Conservation (phyloP, 1,140 invertebrate genomes). For the Cepaea nemoralis region DNA sequence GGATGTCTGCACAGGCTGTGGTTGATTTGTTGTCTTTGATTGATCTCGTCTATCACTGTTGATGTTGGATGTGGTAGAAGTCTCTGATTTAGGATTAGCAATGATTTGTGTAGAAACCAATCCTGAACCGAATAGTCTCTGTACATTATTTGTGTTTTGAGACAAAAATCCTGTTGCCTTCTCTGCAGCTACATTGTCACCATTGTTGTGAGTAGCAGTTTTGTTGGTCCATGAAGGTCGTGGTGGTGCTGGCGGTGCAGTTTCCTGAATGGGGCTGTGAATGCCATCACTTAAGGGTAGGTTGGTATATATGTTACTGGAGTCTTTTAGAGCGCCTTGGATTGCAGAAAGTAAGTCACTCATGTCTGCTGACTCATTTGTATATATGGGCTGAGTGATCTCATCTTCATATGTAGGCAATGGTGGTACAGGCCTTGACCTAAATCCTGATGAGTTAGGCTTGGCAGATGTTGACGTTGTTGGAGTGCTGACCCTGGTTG, state of each 20-base stretch:
- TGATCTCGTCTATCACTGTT: neutral
- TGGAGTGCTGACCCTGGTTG: neutral
- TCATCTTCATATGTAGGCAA: constrained; percentile 26
- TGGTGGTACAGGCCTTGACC: constrained; percentile 14
- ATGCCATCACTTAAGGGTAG: neutral
- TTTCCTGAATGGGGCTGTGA: constrained; percentile 25
- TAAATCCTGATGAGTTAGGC: constrained; percentile 15
- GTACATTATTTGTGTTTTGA: neutral
- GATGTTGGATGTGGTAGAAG: neutral
- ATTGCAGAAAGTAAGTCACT: constrained; percentile 25
- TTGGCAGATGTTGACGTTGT: neutral
- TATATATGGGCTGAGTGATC: constrained; percentile 37
- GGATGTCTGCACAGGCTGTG: neutral
- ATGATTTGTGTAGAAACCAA: neutral
- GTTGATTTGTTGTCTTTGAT: neutral
- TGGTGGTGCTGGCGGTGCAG: constrained; percentile 22
- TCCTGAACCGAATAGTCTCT: neutral
- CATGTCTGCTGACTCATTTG: constrained; percentile 29
- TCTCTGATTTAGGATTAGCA: neutral
- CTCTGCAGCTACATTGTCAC: neutral
- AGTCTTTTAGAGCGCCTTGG: constrained; percentile 17
- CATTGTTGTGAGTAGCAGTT: neutral
- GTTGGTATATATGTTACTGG: constrained; percentile 23
- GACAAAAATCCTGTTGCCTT: neutral
- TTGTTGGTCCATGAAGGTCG: neutral